Evolutionary conservation across 2,797 vertebrate species (phyloP), one percentile per base, ranked within the genome.

Genomic region (Anguilla anguilla): DNA sequence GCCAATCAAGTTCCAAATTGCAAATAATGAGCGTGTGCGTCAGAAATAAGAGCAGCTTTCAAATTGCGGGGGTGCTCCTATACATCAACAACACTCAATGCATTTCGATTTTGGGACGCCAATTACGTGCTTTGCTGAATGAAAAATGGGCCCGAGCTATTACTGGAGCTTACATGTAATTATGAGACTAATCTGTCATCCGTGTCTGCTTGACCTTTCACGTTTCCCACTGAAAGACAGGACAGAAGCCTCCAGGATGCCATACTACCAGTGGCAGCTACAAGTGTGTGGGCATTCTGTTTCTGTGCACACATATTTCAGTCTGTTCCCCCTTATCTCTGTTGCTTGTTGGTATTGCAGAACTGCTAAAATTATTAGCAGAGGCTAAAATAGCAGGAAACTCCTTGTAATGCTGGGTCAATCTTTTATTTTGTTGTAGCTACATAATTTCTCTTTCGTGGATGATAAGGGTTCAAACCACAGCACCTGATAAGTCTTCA

Each of bases 91-190:
- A 93, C 94, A 85, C 92, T 93, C 92, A 91, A 91, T 94, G 94
- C 92, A 55, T 82, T 90, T 86, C 64, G 88, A 90, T 89, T 83
- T 83, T 81, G 86, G 89, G 88, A 69, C 51, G 67, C 35, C 94
- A 96, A 95, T 96, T 95, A 96, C 91, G 91, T 93, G 95, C 95
- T 96, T 95, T 94, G 93, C 89, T 93, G 94, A 95, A 95, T 96
- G 95, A 95, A 88, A 95, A 95, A 96, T 95, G 94, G 94, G 93
- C 92, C 93, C 91, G 84, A 93, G 84, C 95, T 95, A 95, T 95
- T 96, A 95, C 94, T 93, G 93, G 95, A 79, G 53, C 86, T 74
- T 79, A 88, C 55, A 77, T 72, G 46, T 83, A 81, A 85, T 86
- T 88, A 89, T 84, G 83, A 85, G 88, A 19, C 86, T 89, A 85